phyloP scores from a whole-genome alignment of 2,797 vertebrate genomes.

The Myotis vivesi region DNA sequence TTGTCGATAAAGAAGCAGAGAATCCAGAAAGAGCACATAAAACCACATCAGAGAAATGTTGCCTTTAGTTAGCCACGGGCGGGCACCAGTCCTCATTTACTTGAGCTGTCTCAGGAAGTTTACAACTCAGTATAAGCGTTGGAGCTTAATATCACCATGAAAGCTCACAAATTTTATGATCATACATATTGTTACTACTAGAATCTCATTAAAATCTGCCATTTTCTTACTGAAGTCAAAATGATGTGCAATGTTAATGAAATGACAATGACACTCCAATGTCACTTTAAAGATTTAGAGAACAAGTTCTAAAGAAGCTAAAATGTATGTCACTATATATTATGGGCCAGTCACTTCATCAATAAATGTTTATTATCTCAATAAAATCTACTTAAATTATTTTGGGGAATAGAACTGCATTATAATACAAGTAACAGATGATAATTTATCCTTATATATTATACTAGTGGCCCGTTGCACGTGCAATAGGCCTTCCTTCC shows the following conservation, averaged over 20 bases:
- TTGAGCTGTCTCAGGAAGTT: background rate
- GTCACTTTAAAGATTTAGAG: conserved; percentile 43
- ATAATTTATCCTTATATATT: background rate
- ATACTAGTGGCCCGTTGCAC: no score
- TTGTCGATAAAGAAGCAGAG: background rate
- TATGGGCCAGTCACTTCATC: background rate
- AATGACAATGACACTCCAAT: conserved; percentile 20
- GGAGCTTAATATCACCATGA: conserved; percentile 30
- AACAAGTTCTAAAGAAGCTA: conserved; percentile 16
- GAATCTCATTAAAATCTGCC: conserved; percentile 68
- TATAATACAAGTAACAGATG: background rate
- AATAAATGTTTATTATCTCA: conserved; percentile 52
- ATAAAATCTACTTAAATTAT: conserved; percentile 51
- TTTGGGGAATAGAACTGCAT: background rate
- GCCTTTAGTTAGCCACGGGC: background rate
- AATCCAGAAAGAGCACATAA: background rate
- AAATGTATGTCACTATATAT: background rate
- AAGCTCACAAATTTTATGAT: conserved; percentile 27
- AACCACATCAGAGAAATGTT: background rate
- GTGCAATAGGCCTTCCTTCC: no score
- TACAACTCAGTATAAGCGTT: background rate
- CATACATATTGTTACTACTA: conserved; percentile 28
- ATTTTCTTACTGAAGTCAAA: conserved; percentile 64
- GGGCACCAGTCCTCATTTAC: background rate
- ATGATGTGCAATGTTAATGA: conserved; percentile 62